Evolutionary conservation across 2,113 vertebrate species (phyloP).

Genomic region (Microcebus tavaratra): DNA sequence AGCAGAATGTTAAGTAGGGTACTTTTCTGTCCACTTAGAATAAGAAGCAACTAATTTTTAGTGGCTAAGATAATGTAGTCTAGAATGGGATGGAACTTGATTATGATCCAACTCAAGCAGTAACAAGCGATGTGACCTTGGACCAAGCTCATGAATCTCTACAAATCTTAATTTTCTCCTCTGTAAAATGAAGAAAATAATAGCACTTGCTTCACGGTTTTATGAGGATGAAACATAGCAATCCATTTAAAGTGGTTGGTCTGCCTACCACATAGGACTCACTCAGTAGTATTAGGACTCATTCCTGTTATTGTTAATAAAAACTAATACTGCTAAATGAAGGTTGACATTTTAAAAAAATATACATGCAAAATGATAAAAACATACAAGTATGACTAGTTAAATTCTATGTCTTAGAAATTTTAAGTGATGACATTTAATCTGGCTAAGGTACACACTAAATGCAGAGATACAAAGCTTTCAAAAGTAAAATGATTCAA

Average conservation of each 20-base stretch:
- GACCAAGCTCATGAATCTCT: neutral
- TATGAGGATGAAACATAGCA: neutral
- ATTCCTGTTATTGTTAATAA: neutral
- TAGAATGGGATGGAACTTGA: neutral
- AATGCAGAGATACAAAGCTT: neutral
- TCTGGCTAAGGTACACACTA: neutral
- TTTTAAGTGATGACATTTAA: neutral
- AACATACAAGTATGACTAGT: neutral
- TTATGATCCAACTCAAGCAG: neutral
- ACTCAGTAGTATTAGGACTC: neutral
- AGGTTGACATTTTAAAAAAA: neutral
- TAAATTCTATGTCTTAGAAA: neutral
- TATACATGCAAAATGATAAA: neutral
- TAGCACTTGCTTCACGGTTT: neutral
- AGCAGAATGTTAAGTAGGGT: neutral
- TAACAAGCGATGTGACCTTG: neutral
- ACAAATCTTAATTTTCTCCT: neutral
- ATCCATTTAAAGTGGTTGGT: neutral
- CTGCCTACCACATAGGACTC: neutral
- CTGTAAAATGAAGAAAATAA: constrained; percentile 17
- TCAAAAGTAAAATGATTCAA: neutral
- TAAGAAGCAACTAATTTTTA: neutral
- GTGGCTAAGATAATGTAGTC: neutral
- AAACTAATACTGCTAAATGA: neutral
- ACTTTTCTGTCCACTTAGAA: neutral